Percentiles rank a stretch among this genome's conserved stretches.
Evolutionary conservation across 2,113 vertebrate species (phyloP).

Genomic region (Rissa tridactyla): DNA sequence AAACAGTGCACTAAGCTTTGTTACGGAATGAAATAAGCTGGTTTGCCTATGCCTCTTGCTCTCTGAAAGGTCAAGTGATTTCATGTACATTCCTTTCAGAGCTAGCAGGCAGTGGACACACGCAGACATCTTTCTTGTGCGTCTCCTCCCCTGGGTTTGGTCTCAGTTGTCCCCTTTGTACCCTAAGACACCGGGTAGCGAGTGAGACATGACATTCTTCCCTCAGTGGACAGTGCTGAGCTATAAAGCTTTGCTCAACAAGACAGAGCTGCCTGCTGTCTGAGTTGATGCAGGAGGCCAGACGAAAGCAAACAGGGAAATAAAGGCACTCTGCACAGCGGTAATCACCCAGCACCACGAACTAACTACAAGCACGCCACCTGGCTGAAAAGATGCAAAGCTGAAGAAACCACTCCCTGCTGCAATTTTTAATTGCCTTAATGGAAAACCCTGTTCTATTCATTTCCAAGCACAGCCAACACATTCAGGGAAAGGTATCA

Average conservation of each 20-base stretch:
- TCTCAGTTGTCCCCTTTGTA: not conserved
- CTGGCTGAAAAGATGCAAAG: conserved; percentile 1
- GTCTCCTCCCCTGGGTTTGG: not conserved
- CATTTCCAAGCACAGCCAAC: not conserved
- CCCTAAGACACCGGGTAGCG: not conserved
- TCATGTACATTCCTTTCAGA: not conserved
- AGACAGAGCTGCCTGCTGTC: not conserved
- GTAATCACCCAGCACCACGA: not conserved
- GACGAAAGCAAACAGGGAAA: not conserved
- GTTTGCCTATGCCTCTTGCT: not conserved
- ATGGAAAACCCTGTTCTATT: not conserved
- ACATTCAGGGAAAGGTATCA: not conserved
- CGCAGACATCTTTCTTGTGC: not conserved
- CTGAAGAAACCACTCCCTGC: not conserved
- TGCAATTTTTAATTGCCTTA: not conserved
- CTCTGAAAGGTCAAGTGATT: not conserved
- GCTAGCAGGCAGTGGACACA: not conserved
- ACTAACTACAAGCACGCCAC: conserved; percentile 13
- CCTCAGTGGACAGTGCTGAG: not conserved
- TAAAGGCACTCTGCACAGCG: not conserved
- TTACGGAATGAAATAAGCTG: not conserved
- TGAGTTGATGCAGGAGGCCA: not conserved
- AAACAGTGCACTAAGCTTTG: not conserved
- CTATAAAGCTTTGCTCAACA: not conserved
- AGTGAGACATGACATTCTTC: not conserved